Conservation (phyloP, 1,140 invertebrate species). For the Belonocnema kinseyi region DNA sequence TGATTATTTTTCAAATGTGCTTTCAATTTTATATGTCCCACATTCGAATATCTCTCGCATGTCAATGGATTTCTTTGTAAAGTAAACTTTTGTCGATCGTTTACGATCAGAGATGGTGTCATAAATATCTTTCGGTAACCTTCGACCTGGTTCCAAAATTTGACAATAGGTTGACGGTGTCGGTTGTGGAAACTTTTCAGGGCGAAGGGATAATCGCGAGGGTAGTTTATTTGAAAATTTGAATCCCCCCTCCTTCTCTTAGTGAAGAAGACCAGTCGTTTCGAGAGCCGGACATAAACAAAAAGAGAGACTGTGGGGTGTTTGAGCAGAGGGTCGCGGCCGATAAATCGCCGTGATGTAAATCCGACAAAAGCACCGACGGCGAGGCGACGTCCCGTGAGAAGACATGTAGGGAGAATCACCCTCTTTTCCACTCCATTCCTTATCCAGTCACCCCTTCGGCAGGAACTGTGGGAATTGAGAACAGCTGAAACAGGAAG, state of each 20-base stretch:
- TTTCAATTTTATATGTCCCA: not conserved
- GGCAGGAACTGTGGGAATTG: constrained; percentile 68
- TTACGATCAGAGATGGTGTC: constrained; percentile 24
- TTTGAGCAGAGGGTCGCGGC: constrained; percentile 40
- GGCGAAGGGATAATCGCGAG: constrained; percentile 2
- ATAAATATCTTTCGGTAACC: constrained; percentile 31
- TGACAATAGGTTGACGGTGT: not conserved
- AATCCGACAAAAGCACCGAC: constrained; percentile 51
- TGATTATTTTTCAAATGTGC: constrained; percentile 37
- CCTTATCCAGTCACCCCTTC: constrained; percentile 60
- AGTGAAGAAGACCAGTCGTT: constrained; percentile 22
- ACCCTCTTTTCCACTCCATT: constrained; percentile 44
- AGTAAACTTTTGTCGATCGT: constrained; percentile 1
- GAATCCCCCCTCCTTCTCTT: not conserved
- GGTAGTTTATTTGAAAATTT: constrained; percentile 27
- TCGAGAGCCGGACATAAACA: constrained; percentile 56
- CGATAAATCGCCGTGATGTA: constrained; percentile 56
- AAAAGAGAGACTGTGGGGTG: constrained; percentile 41
- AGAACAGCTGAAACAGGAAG: constrained; percentile 57
- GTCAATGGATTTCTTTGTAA: constrained; percentile 24
- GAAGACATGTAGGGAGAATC: constrained; percentile 43
- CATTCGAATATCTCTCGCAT: constrained; percentile 3
- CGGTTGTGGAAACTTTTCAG: not conserved
- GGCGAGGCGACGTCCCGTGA: constrained; percentile 43
- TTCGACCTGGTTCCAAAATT: not conserved